These are phyloP conservation scores for Ericerus pela DNA, from an alignment of 1,140 invertebrate genomes.

Conservation along the genomic window DNA sequence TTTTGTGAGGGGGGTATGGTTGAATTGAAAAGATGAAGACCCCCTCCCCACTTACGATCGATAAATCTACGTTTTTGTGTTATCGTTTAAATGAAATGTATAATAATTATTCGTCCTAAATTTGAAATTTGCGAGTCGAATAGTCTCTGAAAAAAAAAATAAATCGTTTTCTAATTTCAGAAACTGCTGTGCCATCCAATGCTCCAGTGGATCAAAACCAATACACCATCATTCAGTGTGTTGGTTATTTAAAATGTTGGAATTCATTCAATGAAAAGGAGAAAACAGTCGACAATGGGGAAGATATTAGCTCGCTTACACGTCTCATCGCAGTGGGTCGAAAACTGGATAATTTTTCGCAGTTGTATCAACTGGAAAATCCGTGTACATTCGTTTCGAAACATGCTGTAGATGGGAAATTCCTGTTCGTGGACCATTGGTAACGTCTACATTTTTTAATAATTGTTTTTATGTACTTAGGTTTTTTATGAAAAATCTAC, in stretches of 20 bases:
- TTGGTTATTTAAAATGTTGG: conserved; percentile 86
- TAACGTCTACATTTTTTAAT: too few species aligned
- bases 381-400: conserved; percentile 45
- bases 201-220: not conserved
- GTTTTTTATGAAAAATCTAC: too few species aligned
- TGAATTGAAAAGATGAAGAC: too few species aligned
- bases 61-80: too few species aligned
- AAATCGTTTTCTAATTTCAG: not conserved
- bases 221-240: conserved; percentile 70
- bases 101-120: too few species aligned
- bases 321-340: conserved; percentile 72
- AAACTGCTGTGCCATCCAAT: not conserved
- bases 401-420: conserved; percentile 43
- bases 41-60: too few species aligned
- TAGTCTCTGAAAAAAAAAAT: too few species aligned
- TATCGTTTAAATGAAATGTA: too few species aligned
- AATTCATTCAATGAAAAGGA: conserved; percentile 56
- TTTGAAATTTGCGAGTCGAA: too few species aligned
- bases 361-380: conserved; percentile 29
- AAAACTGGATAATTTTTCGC: conserved; percentile 29
- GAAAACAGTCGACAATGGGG: conserved; percentile 40
- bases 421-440: conserved; percentile 53
- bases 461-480: too few species aligned
- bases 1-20: too few species aligned
- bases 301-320: conserved; percentile 47